Evolutionary conservation across 2,113 vertebrate species (phyloP), one percentile per base, ranked within the genome.

Genomic region (Peromyscus polionotus): DNA sequence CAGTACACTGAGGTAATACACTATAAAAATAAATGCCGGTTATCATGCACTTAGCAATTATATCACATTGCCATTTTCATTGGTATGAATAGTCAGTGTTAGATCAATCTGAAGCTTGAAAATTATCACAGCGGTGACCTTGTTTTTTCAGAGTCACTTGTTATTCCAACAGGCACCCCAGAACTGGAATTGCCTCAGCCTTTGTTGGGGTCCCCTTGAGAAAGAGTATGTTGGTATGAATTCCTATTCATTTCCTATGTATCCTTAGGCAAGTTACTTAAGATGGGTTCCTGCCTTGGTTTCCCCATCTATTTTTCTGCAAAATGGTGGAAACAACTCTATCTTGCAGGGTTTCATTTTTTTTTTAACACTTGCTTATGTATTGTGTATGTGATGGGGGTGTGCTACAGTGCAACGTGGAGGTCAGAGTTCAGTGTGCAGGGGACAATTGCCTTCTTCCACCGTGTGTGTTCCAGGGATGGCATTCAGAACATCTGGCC

Each of bases 41-140:
- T 89, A 36, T 83, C 76, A 72, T 83, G 45, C 61, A 48, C 48
- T 65, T 61, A 67, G 42, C 91, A 94, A 61, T 96, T 90, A 22
- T 24, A 91, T n/a, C 36, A 39, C 70, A 61, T 54, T 80, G 20
- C 31, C 61, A 14, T 88, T 80, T 75, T 79, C 63, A 83, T n/a
- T 88, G 17, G 6, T 59, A 67, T n/a, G 63, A n/a, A 86, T 95
- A 85, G 59, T 65, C 63, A 84, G 68, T 39, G 79, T 76, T 63
- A 88, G 89, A 87, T 65, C 91, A 79, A n/a, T 67, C n/a, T 80
- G 85, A 88, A 88, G 89, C 68, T 85, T 85, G 81, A 77, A 96
- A 97, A 75, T 61, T 12, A 68, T 68, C 36, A 36, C 67, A 81
- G 7, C 76, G 28, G 51, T 63, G 70, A 28, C 59, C 59, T 48